These are phyloP conservation scores for Phyllopteryx taeniolatus DNA, from an alignment of 2,113 vertebrate genomes.

Conservation along the genomic window DNA sequence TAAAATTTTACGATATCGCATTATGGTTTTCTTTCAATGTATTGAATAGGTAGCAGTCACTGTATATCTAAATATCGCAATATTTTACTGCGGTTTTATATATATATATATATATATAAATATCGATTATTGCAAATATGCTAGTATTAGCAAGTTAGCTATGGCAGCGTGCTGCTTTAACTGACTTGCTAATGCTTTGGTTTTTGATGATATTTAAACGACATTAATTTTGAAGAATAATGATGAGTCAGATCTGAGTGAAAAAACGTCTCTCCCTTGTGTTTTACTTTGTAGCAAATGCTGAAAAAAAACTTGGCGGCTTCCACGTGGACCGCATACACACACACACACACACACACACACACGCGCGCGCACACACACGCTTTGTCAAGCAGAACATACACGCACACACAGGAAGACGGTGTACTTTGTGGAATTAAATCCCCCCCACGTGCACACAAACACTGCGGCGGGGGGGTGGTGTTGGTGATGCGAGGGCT, in stretches of 20 bases:
- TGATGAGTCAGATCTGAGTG: neutral
- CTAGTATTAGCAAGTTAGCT: neutral
- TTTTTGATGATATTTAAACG: no score
- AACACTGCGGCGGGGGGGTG: neutral
- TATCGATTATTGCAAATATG: no score
- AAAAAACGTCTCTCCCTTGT: neutral
- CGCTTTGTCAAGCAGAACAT: neutral
- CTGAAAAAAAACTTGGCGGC: neutral
- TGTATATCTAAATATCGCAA: no score
- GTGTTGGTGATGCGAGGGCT: neutral
- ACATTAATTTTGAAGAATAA: neutral
- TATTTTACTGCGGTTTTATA: no score
- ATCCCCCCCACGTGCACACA: neutral
- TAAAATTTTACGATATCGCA: neutral
- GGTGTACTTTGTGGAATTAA: conserved; percentile 1
- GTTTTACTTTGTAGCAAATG: neutral
- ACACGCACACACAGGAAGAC: neutral
- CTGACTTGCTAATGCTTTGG: no score
- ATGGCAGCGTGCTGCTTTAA: neutral
- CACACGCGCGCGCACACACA: neutral
- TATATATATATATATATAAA: no score
- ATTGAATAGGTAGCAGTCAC: no score
- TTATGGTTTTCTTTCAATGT: neutral
- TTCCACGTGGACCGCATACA: neutral
- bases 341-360: neutral